A percentile compares a stretch with the other conserved stretches of the same genome.
phyloP scores from a whole-genome alignment of 2,888 invertebrate genomes.

The Teleogryllus oceanicus region DNA sequence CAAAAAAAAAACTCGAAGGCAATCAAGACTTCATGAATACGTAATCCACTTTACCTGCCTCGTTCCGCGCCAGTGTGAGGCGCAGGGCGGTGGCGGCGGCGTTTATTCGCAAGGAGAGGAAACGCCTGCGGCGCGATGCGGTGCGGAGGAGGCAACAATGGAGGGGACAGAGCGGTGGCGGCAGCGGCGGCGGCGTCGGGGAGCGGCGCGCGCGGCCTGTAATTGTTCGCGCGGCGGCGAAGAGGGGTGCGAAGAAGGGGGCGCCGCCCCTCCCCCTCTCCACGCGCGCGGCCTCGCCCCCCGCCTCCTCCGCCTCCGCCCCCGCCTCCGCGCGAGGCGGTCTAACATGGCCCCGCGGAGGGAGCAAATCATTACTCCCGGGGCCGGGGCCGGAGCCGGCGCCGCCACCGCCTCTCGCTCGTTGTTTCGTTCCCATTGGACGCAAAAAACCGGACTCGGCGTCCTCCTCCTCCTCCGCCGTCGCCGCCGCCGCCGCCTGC shows the following conservation, averaged over 20 bases:
- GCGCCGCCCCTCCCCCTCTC: background rate
- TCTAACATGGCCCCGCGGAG: background rate
- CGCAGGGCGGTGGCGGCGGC: background rate
- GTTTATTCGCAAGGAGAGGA: background rate
- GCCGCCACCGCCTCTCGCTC: background rate
- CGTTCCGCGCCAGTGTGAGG: background rate
- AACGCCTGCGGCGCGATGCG: background rate
- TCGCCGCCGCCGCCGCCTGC: background rate
- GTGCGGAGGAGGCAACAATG: background rate
- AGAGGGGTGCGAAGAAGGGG: background rate
- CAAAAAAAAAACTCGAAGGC: background rate
- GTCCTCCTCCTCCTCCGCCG: background rate
- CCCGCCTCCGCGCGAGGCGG: background rate
- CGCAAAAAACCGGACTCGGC: background rate
- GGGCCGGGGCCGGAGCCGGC: background rate
- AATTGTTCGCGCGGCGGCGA: conserved; percentile 7
- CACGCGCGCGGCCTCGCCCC: background rate
- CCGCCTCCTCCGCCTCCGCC: background rate
- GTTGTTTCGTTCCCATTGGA: conserved; percentile 1
- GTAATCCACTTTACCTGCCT: conserved; percentile 18
- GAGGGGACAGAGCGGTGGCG: background rate
- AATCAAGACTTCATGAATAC: conserved; percentile 9
- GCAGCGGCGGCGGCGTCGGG: background rate
- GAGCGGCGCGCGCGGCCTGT: background rate
- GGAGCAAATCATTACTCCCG: conserved; percentile 18